Base-by-base conservation (phyloP, 2,797 vertebrate genomes). In the Psittacula echo region DNA sequence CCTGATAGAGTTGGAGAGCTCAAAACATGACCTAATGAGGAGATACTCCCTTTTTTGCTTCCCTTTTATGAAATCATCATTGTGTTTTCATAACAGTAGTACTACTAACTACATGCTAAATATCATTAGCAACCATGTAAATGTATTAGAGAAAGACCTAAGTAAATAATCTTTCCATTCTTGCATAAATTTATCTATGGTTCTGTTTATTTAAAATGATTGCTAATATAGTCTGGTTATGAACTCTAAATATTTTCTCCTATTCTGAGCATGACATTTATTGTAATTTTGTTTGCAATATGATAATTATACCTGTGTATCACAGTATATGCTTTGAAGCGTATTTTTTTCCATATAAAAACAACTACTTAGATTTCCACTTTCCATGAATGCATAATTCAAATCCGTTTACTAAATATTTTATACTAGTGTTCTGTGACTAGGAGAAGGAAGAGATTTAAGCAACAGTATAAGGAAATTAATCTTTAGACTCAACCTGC, bases 381-480 rank as follows among this genome's bases (percentile, higher is more conserved):
- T 79, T 84, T 74, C 34, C 41, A 10, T 77, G 39, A 87, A 71
- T 24, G 6, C 32, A 47, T 85, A 85, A 89, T 82, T 89, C 45
- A 94, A 50, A 76, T 37, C 26, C 60, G 4, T 77, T 91, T 94
- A 29, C 41, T 88, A 60, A 37, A 34, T 56, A 7, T 60, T 94
- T 95, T 79, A 80, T 61, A 73, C 20, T 50, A 48, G 23, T 42
- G 32, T 22, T 89, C 56, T 77, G 41, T 89, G 78, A 72, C 37
- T n/a, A 79, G 58, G 29, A 82, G 37, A 60, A 60, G 26, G 37
- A 66, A 72, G 22, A 85, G 34, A 77, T 93, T 89, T 85, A 87
- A 95, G 78, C 24, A 87, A 80, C n/a, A 80, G 71, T 44, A 58
- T 20, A 93, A 91, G 64, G 56, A 93, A 94, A 97, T 92, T 72